Percentiles rank a stretch among this genome's conserved stretches.
Conservation (phyloP, 2,888 invertebrate species). For the Temnothorax unifasciatus region DNA sequence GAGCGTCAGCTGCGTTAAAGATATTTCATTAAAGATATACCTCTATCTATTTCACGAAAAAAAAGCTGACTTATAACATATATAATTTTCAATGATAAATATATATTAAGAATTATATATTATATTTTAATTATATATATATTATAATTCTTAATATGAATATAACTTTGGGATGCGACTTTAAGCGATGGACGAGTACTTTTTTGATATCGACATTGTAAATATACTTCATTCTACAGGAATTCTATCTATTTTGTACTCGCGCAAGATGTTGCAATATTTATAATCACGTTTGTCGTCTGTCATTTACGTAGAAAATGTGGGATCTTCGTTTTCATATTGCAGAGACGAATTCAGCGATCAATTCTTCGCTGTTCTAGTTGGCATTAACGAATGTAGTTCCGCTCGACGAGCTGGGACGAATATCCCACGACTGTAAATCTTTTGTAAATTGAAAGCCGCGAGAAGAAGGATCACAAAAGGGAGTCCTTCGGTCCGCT, state of each 20-base stretch:
- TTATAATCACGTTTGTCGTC: background rate
- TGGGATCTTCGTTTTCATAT: slow-evolving; percentile 3
- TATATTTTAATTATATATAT: background rate
- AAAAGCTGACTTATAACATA: background rate
- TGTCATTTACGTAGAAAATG: background rate
- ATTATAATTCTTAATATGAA: slow-evolving; percentile 14
- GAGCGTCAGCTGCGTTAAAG: slow-evolving; percentile 30
- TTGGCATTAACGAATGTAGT: background rate
- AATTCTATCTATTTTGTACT: slow-evolving; percentile 44
- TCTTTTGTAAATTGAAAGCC: slow-evolving; percentile 9
- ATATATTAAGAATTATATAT: slow-evolving; percentile 9
- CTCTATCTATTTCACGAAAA: slow-evolving; percentile 11
- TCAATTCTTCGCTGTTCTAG: background rate
- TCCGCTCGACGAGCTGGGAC: background rate
- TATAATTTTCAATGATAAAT: background rate
- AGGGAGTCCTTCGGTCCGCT: background rate
- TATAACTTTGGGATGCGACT: slow-evolving; percentile 28
- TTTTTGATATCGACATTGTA: slow-evolving; percentile 42
- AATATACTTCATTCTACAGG: slow-evolving; percentile 2
- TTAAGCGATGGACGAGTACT: slow-evolving; percentile 20
- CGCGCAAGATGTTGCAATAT: background rate
- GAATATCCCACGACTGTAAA: slow-evolving; percentile 6
- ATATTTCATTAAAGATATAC: slow-evolving; percentile 17
- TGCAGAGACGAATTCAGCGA: background rate
- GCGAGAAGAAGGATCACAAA: background rate